These are phyloP conservation scores for Lepisosteus oculatus DNA, from an alignment of 2,113 vertebrate genomes.

Conservation along the genomic window DNA sequence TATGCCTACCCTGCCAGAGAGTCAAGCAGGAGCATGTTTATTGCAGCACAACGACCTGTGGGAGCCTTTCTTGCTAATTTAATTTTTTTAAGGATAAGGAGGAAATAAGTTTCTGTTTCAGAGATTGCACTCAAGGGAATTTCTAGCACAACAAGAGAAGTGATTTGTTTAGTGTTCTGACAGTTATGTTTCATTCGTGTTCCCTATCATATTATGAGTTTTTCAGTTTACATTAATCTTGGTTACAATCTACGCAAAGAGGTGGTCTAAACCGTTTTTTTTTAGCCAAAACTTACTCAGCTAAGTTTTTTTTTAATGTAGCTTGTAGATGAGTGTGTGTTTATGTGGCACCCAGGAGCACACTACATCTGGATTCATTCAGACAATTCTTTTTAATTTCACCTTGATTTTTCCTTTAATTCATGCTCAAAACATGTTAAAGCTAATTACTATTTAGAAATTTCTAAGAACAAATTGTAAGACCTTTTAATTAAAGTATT, in stretches of 20 bases:
- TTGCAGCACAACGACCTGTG: background rate
- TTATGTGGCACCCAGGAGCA: background rate
- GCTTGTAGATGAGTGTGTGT: background rate
- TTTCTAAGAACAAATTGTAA: too few relatives aligned
- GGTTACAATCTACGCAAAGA: slow-evolving; percentile 3
- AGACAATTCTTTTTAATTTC: background rate
- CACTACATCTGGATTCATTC: background rate
- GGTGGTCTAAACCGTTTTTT: background rate
- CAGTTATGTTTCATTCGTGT: slow-evolving; percentile 2
- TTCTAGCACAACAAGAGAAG: background rate
- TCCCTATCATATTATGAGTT: background rate
- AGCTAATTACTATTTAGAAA: too few relatives aligned
- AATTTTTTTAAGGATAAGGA: slow-evolving; percentile 13
- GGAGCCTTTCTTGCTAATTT: slow-evolving; percentile 4
- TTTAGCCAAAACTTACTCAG: background rate
- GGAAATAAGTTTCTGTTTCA: slow-evolving; percentile 4
- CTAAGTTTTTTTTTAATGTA: background rate
- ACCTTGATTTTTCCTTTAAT: too few relatives aligned
- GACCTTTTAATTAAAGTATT: too few relatives aligned
- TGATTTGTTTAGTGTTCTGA: slow-evolving; percentile 1
- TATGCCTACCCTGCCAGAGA: background rate
- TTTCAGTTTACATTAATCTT: slow-evolving; percentile 9
- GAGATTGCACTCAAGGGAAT: slow-evolving; percentile 2
- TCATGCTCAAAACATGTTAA: too few relatives aligned
- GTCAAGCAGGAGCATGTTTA: slow-evolving; percentile 2